Conservation (phyloP, 2,888 invertebrate genomes). For the Pammene aurita region DNA sequence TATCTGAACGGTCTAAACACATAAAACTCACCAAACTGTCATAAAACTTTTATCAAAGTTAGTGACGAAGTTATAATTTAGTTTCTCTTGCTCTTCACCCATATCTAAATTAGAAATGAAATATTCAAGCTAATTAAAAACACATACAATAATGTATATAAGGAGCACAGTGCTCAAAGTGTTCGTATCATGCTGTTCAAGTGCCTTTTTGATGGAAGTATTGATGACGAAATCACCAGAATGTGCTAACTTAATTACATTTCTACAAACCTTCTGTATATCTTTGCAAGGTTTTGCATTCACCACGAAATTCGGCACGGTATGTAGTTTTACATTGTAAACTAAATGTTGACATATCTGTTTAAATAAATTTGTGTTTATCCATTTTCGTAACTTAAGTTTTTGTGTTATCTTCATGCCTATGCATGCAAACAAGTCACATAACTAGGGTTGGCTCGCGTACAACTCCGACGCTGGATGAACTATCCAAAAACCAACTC, state of each 20-base stretch:
- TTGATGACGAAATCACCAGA: conserved; percentile 67
- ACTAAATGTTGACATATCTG: neutral
- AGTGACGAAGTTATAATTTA: too few species aligned
- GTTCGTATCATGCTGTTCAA: conserved; percentile 70
- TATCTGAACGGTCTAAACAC: conserved; percentile 7
- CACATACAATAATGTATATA: conserved; percentile 54
- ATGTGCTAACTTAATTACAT: conserved; percentile 73
- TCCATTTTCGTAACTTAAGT: neutral
- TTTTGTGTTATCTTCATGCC: neutral
- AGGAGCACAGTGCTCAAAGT: conserved; percentile 60
- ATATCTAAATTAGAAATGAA: neutral
- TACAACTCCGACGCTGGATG: too few species aligned
- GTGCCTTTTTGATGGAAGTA: conserved; percentile 76
- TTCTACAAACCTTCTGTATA: conserved; percentile 73
- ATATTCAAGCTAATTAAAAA: neutral
- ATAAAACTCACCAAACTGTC: conserved; percentile 11
- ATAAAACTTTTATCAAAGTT: conserved; percentile 14
- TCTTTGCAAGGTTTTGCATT: conserved; percentile 66
- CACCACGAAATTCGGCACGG: conserved; percentile 65
- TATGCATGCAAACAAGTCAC: neutral
- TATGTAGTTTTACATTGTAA: conserved; percentile 51
- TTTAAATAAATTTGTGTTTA: neutral
- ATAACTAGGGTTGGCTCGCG: neutral
- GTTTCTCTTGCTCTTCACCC: neutral
- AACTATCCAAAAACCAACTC: too few species aligned